Conservation (phyloP, 35 echinoderm and acorn worm genomes). For the Lytechinus variegatus region DNA sequence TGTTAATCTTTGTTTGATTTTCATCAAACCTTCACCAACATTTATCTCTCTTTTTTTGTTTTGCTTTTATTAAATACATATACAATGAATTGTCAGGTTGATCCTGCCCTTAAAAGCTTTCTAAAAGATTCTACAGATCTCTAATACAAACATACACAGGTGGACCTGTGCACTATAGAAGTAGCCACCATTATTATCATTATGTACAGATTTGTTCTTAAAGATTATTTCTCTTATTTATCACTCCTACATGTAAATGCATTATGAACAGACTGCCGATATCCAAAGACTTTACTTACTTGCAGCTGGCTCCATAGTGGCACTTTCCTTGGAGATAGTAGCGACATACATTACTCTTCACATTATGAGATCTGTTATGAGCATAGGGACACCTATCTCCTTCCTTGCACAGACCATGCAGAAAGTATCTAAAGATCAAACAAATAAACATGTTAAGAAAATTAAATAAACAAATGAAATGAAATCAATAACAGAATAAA, state of each 20-base stretch:
- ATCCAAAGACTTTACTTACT: constrained; percentile 62
- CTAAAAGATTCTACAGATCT: no score
- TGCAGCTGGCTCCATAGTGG: constrained; percentile 89
- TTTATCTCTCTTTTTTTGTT: no score
- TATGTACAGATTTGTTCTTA: neutral
- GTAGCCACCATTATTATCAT: neutral
- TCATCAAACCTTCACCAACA: no score
- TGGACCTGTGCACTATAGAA: neutral
- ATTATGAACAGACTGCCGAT: neutral
- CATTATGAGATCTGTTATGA: constrained; percentile 74
- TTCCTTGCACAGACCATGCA: constrained; percentile 87
- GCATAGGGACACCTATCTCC: constrained; percentile 85
- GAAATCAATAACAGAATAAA: no score
- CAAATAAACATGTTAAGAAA: neutral
- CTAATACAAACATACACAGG: no score
- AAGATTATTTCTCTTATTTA: no score
- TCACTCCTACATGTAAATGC: no score
- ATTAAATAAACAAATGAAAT: neutral
- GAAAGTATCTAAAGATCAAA: constrained; percentile 79
- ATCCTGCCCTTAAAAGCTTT: no score
- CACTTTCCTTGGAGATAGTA: constrained; percentile 88
- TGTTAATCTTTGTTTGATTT: no score
- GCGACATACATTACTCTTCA: constrained; percentile 68
- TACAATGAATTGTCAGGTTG: no score
- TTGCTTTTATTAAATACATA: no score